Base-by-base conservation (phyloP, 2,888 invertebrate genomes). In the Erynnis tages region DNA sequence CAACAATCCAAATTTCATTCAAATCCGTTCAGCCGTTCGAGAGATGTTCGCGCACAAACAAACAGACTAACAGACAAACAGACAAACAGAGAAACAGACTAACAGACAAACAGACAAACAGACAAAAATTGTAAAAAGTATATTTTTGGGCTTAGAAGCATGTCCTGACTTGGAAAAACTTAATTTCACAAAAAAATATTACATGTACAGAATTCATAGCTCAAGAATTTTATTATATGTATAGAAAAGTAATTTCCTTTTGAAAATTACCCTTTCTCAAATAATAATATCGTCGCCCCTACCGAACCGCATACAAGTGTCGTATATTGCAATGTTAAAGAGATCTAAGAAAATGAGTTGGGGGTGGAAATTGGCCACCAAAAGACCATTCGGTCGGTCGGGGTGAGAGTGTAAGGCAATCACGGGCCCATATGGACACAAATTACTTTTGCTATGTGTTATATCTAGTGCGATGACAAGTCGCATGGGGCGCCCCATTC, bases 401-500 rank as follows among this genome's bases (percentile, higher is more conserved):
- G 76, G 84, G 81, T 73, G 73, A 64, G 66, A 76, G 78, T 79
- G 74, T 84, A 77, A 82, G 84, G 85, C 85, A 87, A 88, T 88
- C 86, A 84, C 80, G 79, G 79, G 80, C 84, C 87, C 89, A 89
- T 89, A 89, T 89, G 89, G 88, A 70, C 81, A 83, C 82, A 85
- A 86, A 88, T 89, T 87, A 87, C 85, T 84, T 88, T 83, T 82
- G 76, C 77, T 75, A 75, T 77, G 75, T 71, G 72, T 71, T 72
- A 77, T 73, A 80, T 79, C 72, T 73, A 78, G 75, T 73, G 66
- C 77, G 82, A 82, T 85, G 87, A 87, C 86, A 83, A 75, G 73
- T 73, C 67, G 76, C 69, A 79, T 82, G 69, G 85, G 84, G 84
- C 76, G 77, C 60, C 65, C 65, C 72, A 71, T 73, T 69, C 62